Conservation (phyloP, 2,888 invertebrate genomes). For the Rhimphoctona megacephalus region DNA sequence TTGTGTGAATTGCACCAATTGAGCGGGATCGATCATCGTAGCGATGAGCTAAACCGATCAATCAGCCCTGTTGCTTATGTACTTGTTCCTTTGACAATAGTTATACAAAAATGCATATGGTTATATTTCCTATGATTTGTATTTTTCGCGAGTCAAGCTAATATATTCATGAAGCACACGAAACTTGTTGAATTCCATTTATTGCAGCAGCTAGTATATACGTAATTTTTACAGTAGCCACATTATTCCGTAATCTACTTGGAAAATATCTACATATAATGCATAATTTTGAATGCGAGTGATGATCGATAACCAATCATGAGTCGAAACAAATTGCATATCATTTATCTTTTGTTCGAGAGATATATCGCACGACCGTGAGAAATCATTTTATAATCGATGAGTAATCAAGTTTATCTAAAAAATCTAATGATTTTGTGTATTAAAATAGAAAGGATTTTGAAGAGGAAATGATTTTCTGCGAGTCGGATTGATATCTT, state of each 20-base stretch:
- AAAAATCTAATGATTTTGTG: slow-evolving; percentile 1
- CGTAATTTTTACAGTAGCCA: not conserved
- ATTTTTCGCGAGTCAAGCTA: not conserved
- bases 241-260: not conserved
- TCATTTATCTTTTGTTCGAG: not conserved
- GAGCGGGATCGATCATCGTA: slow-evolving; percentile 26
- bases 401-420: not conserved
- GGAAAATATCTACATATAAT: not conserved
- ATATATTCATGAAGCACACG: not conserved
- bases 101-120: not conserved
- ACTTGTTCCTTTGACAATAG: not conserved
- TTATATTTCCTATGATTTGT: not conserved
- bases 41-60: slow-evolving; percentile 21
- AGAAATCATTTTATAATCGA: slow-evolving; percentile 14
- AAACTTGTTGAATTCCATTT: not conserved
- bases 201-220: not conserved
- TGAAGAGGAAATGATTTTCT: slow-evolving; percentile 8
- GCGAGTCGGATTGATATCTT: not conserved
- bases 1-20: slow-evolving; percentile 33
- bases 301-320: not conserved
- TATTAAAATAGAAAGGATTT: not conserved
- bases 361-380: not conserved
- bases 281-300: not conserved
- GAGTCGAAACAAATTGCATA: not conserved
- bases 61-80: not conserved